Evolutionary conservation across 2,113 vertebrate genomes (phyloP).

Genomic region (Barbus barbus): DNA sequence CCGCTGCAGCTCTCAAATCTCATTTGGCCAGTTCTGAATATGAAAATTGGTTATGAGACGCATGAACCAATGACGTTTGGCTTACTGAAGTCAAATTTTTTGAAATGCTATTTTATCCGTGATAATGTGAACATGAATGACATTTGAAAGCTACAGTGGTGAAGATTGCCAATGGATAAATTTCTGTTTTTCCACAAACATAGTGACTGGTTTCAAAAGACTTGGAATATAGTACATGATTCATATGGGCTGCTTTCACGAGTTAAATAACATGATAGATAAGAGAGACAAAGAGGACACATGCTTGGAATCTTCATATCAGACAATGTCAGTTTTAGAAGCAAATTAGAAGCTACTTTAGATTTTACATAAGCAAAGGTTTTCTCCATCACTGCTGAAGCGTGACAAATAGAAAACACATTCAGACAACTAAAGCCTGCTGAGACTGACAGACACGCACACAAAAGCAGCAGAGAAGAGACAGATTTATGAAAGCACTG

Average conservation of each 20-base stretch:
- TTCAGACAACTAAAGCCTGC: conserved; percentile 7
- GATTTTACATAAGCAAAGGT: neutral
- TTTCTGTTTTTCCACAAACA: neutral
- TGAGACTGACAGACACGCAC: conserved; percentile 2
- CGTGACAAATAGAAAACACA: conserved; percentile 17
- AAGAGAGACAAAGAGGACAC: neutral
- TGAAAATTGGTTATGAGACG: neutral
- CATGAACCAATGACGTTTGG: neutral
- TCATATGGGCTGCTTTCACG: neutral
- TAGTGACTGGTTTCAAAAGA: neutral
- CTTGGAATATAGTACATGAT: neutral
- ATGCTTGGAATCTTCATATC: conserved; percentile 31
- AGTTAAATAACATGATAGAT: neutral
- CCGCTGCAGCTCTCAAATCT: neutral
- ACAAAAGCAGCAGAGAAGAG: conserved; percentile 31
- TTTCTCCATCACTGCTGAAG: neutral
- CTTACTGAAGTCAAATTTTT: neutral
- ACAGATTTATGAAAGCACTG: conserved; percentile 26
- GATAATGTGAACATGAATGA: neutral
- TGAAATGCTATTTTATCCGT: neutral
- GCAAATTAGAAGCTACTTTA: conserved; percentile 33
- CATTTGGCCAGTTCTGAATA: neutral
- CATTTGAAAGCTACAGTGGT: neutral
- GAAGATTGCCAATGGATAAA: neutral
- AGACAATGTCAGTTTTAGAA: neutral